Percentiles rank a stretch among this genome's conserved stretches.
Evolutionary conservation across 2,888 invertebrate genomes (phyloP).

Genomic region (Eupeodes luniger): DNA sequence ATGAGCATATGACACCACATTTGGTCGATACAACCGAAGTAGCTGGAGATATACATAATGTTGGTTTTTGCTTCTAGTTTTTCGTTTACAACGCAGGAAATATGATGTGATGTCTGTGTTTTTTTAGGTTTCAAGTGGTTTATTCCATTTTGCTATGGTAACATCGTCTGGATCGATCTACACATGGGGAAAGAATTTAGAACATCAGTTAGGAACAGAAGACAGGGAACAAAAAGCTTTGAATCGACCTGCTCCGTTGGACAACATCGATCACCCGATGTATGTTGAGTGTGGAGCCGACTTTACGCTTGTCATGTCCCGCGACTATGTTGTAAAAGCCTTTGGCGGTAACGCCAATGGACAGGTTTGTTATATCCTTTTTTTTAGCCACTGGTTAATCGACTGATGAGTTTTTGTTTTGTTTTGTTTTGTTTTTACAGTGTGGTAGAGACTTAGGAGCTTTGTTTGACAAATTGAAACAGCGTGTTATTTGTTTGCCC

Average conservation of each 20-base stretch:
- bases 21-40: slow-evolving; percentile 87
- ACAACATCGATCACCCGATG: slow-evolving; percentile 82
- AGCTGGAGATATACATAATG: slow-evolving; percentile 87
- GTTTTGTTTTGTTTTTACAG: slow-evolving; percentile 75
- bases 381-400: background rate
- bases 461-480: slow-evolving; percentile 81
- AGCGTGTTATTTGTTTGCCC: slow-evolving; percentile 83
- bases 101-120: background rate
- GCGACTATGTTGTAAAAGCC: slow-evolving; percentile 82
- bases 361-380: slow-evolving; percentile 77
- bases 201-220: slow-evolving; percentile 92
- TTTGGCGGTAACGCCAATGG: slow-evolving; percentile 84
- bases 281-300: slow-evolving; percentile 84
- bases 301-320: slow-evolving; percentile 84
- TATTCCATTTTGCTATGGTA: slow-evolving; percentile 92
- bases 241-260: slow-evolving; percentile 81
- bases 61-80: slow-evolving; percentile 78
- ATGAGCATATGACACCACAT: slow-evolving; percentile 86
- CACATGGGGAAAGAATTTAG: slow-evolving; percentile 95
- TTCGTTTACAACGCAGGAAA: background rate
- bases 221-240: slow-evolving; percentile 83
- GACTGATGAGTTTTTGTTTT: background rate
- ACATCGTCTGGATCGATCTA: slow-evolving; percentile 90
- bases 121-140: slow-evolving; percentile 88
- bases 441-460: slow-evolving; percentile 83